A percentile compares a stretch with the other conserved stretches of the same genome.
These are phyloP conservation scores for Cosmorhoe ocellata DNA, from an alignment of 2,888 invertebrate species.

Conservation along the genomic window DNA sequence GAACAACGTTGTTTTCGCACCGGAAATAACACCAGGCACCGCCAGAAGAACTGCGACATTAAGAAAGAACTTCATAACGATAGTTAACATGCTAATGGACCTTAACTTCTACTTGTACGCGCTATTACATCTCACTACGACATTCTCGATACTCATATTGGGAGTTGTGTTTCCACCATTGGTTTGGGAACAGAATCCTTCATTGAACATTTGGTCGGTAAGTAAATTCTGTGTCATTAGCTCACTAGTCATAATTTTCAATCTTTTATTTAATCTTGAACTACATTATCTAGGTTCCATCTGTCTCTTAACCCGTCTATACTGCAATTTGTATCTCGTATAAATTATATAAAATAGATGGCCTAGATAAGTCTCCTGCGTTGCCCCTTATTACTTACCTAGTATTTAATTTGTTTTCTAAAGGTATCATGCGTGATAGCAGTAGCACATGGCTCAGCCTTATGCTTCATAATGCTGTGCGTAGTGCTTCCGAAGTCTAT, in stretches of 20 bases:
- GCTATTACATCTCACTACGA: conserved; percentile 76
- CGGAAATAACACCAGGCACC: conserved; percentile 66
- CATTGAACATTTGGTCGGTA: conserved; percentile 71
- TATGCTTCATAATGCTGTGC: conserved; percentile 71
- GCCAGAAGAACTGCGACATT: conserved; percentile 68
- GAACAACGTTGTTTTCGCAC: conserved; percentile 58
- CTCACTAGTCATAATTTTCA: too few relatives aligned
- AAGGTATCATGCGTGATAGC: conserved; percentile 62
- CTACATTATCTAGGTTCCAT: too few relatives aligned
- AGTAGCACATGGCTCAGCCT: conserved; percentile 64
- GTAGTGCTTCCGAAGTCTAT: conserved; percentile 67
- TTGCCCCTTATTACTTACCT: not conserved
- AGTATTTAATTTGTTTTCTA: not conserved
- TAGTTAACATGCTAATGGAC: conserved; percentile 68
- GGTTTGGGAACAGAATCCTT: conserved; percentile 70
- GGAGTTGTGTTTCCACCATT: conserved; percentile 79
- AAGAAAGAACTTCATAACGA: conserved; percentile 72
- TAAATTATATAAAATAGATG: not conserved
- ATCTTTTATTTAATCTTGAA: not conserved
- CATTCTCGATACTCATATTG: conserved; percentile 77
- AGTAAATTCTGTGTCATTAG: conserved; percentile 32
- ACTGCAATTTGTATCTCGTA: too few relatives aligned
- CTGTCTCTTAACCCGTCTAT: too few relatives aligned
- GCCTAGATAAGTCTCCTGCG: conserved; percentile 10
- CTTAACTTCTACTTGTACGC: conserved; percentile 82